Conservation (phyloP, 2,888 invertebrate species). For the Sthenelais limicola region DNA sequence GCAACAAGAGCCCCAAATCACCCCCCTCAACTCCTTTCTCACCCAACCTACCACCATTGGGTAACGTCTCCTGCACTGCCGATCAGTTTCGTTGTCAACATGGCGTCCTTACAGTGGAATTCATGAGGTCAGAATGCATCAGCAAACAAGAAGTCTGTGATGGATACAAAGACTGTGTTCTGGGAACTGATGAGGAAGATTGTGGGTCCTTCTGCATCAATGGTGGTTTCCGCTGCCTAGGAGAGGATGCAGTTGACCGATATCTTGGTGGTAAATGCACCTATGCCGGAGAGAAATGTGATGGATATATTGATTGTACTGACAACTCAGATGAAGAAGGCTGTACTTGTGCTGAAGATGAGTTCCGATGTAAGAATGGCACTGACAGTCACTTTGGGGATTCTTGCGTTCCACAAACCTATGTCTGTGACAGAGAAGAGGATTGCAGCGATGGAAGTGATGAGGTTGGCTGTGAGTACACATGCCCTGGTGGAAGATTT, state of each 20-base stretch:
- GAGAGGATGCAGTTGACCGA: conserved; percentile 30
- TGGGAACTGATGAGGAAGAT: conserved; percentile 31
- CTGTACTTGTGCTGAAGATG: conserved; percentile 41
- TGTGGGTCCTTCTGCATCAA: conserved; percentile 42
- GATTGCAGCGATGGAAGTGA: conserved; percentile 50
- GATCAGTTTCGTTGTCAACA: conserved; percentile 28
- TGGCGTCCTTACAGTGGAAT: conserved; percentile 38
- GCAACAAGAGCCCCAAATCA: neutral
- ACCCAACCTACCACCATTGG: neutral
- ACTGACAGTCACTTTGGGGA: conserved; percentile 42
- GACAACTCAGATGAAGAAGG: conserved; percentile 38
- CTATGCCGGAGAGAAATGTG: conserved; percentile 45
- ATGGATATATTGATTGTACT: conserved; percentile 44
- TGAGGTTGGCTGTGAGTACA: conserved; percentile 46
- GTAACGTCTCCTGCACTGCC: neutral
- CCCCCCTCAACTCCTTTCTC: conserved; percentile 2
- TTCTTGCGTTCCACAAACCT: conserved; percentile 41
- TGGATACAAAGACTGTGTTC: conserved; percentile 43
- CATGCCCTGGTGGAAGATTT: conserved; percentile 25
- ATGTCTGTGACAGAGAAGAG: conserved; percentile 44
- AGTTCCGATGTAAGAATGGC: conserved; percentile 49
- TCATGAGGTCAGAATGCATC: conserved; percentile 37
- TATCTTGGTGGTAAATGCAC: conserved; percentile 41
- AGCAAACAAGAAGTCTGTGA: conserved; percentile 41
- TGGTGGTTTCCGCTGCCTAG: conserved; percentile 45